A percentile compares a stretch with the other conserved stretches of the same genome.
Evolutionary conservation across 2,888 invertebrate species (phyloP).

Genomic region (Galeopsomyia nigrocyanea): DNA sequence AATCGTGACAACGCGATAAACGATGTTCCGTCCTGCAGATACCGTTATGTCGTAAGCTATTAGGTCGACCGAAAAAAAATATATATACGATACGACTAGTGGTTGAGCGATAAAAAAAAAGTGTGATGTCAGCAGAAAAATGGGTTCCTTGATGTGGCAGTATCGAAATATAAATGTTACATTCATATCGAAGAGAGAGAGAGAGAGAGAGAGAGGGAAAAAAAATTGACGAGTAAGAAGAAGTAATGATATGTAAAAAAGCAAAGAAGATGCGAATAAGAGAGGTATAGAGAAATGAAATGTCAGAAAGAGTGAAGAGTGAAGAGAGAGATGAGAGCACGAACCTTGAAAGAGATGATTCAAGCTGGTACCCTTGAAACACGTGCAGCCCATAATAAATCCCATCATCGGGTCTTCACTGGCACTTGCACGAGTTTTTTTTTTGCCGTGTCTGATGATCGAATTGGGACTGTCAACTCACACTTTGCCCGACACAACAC

Average conservation of each 20-base stretch:
- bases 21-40: background rate
- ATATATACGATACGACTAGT: too few relatives aligned
- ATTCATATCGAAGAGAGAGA: too few relatives aligned
- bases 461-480: background rate
- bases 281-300: background rate
- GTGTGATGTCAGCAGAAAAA: too few relatives aligned
- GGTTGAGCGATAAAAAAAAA: too few relatives aligned
- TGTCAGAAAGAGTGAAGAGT: background rate
- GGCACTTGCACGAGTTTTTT: constrained; percentile 1
- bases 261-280: background rate
- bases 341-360: constrained; percentile 66
- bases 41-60: constrained; percentile 33
- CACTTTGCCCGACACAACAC: constrained; percentile 1
- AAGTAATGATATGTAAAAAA: constrained; percentile 3
- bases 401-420: constrained; percentile 82
- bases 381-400: constrained; percentile 94
- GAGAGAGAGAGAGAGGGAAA: too few relatives aligned
- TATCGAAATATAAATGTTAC: too few relatives aligned
- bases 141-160: too few relatives aligned
- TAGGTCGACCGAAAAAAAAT: background rate
- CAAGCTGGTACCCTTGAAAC: constrained; percentile 83
- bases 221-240: too few relatives aligned
- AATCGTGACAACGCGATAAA: constrained; percentile 35
- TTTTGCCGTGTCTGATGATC: background rate
- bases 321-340: constrained; percentile 46